A percentile compares a stretch with the other conserved stretches of the same genome.
Evolutionary conservation across 2,888 invertebrate species (phyloP).

Genomic region (Athalia rosae): DNA sequence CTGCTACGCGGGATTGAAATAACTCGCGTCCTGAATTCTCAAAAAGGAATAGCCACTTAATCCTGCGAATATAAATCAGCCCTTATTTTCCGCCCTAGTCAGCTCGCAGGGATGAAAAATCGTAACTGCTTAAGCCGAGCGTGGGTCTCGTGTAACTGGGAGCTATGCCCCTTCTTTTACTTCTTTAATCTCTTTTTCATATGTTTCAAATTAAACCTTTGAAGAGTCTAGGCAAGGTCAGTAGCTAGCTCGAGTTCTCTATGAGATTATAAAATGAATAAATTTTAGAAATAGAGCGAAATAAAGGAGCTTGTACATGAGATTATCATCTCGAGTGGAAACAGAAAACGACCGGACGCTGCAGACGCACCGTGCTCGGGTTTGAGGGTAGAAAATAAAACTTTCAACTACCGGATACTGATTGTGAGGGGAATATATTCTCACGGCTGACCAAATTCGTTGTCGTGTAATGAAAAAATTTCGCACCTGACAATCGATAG

Average conservation of each 20-base stretch:
- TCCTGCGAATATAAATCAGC: too few species aligned
- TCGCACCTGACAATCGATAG: not conserved
- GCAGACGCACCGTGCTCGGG: not conserved
- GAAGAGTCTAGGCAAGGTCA: not conserved
- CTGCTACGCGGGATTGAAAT: too few species aligned
- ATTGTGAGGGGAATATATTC: not conserved
- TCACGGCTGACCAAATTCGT: not conserved
- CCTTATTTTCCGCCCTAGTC: too few species aligned
- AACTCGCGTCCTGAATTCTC: too few species aligned
- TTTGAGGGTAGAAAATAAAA: constrained; percentile 22
- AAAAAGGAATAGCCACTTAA: too few species aligned
- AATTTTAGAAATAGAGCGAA: not conserved
- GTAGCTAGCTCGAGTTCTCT: not conserved
- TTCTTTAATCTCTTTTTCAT: too few species aligned
- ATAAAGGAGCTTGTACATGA: constrained; percentile 2
- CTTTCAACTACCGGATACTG: constrained; percentile 16
- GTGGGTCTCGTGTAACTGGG: too few species aligned
- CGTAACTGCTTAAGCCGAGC: too few species aligned
- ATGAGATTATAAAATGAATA: not conserved
- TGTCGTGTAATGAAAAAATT: not conserved
- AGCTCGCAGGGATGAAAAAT: too few species aligned
- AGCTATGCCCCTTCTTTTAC: too few species aligned
- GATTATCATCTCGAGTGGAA: constrained; percentile 23
- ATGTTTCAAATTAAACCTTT: not conserved
- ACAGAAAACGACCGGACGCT: not conserved